phyloP scores from a whole-genome alignment of 2,113 vertebrate species.

The Anarhynchus alexandrinus region DNA sequence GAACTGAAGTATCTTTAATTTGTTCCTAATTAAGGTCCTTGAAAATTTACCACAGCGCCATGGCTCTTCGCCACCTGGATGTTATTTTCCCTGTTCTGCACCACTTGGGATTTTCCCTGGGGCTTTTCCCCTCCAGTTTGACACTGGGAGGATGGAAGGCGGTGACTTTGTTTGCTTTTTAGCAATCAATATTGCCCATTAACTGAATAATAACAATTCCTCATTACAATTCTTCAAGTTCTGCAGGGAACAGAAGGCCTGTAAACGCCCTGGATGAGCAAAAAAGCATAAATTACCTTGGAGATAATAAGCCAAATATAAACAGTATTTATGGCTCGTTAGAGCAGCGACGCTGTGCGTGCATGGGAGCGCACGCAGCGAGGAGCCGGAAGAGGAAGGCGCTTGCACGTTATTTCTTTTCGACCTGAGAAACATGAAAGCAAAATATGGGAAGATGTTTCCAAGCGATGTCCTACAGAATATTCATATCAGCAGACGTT shows the following conservation, averaged over 20 bases:
- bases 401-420: neutral
- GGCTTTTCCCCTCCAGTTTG: neutral
- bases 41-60: neutral
- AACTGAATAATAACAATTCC: neutral
- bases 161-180: neutral
- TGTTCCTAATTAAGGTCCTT: neutral
- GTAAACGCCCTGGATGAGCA: neutral
- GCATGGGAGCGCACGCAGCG: neutral
- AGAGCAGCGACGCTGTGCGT: neutral
- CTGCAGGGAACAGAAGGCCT: neutral
- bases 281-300: constrained; percentile 20
- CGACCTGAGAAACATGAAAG: neutral
- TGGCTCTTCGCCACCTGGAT: neutral
- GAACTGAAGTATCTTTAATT: neutral
- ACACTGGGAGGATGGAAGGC: neutral
- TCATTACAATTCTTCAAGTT: neutral
- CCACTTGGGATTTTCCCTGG: neutral
- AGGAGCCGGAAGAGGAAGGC: neutral
- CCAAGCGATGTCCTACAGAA: neutral
- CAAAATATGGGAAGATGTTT: neutral
- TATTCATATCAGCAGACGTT: accelerated
- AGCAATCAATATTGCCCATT: neutral
- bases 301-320: constrained; percentile 7
- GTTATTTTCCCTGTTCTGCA: neutral
- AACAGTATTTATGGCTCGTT: constrained; percentile 22